phyloP scores from a whole-genome alignment of 2,888 invertebrate species.

The Hypomecis punctinalis region DNA sequence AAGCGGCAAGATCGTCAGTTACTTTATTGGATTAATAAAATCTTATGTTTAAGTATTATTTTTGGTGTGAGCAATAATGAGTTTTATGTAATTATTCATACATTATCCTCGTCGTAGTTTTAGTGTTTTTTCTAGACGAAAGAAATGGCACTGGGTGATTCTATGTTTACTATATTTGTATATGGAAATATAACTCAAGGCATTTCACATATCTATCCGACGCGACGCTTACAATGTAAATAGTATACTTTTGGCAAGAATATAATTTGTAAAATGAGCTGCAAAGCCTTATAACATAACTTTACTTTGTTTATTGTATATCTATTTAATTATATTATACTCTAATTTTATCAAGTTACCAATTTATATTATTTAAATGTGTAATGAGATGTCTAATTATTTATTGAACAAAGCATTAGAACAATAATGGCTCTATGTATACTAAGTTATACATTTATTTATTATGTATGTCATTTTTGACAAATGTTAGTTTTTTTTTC shows the following conservation, averaged over 20 bases:
- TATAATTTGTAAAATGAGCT: slow-evolving; percentile 23
- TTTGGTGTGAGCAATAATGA: not conserved
- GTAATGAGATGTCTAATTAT: not conserved
- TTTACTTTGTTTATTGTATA: slow-evolving; percentile 9
- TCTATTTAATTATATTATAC: slow-evolving; percentile 1
- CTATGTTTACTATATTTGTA: slow-evolving; percentile 2
- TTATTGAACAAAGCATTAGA: not conserved
- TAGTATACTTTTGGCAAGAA: slow-evolving; percentile 56
- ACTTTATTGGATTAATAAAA: too few species aligned
- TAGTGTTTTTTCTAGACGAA: not conserved
- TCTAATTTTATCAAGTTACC: slow-evolving; percentile 2
- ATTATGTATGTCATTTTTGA: not conserved
- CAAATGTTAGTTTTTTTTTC: not conserved
- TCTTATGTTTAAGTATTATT: too few species aligned
- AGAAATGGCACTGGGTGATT: not conserved
- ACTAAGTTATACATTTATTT: slow-evolving; percentile 1
- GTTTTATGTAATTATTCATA: not conserved
- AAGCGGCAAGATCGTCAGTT: too few species aligned
- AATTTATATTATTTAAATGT: not conserved
- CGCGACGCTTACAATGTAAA: not conserved
- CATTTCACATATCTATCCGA: slow-evolving; percentile 1
- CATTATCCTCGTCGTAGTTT: not conserved
- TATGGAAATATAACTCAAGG: not conserved
- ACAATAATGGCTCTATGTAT: not conserved
- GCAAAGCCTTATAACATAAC: slow-evolving; percentile 22